Evolutionary conservation across 2,888 invertebrate species (phyloP).

Genomic region (Unio pictorum): DNA sequence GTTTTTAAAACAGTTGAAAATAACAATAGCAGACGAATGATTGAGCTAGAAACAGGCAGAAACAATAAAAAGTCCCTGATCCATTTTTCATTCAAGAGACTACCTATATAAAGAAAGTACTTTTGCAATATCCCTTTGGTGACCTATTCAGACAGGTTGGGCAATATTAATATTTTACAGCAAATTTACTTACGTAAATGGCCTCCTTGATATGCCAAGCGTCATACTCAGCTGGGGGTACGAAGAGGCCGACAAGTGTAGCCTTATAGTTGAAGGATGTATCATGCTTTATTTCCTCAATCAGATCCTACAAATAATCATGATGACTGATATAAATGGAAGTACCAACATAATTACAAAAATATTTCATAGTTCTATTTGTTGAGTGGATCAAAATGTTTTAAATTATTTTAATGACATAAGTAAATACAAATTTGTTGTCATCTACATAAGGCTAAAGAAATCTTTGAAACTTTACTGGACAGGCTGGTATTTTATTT

Average conservation of each 20-base stretch:
- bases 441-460: no score
- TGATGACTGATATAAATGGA: not conserved
- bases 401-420: no score
- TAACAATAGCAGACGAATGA: not conserved
- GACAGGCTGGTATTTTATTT: no score
- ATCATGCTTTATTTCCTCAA: slow-evolving; percentile 61
- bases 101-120: slow-evolving; percentile 44
- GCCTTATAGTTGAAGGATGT: slow-evolving; percentile 65
- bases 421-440: no score
- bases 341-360: not conserved
- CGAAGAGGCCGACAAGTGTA: slow-evolving; percentile 61
- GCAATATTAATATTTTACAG: not conserved
- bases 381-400: no score
- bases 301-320: slow-evolving; percentile 56
- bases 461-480: no score
- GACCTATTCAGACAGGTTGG: slow-evolving; percentile 27
- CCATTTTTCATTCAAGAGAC: slow-evolving; percentile 17
- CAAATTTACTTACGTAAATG: slow-evolving; percentile 60
- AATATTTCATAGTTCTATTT: no score
- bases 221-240: slow-evolving; percentile 68
- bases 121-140: slow-evolving; percentile 65
- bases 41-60: not conserved
- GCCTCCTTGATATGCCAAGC: slow-evolving; percentile 69
- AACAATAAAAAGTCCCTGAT: no score
- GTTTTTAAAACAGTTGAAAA: not conserved